These are phyloP conservation scores for Buphagus erythrorhynchus DNA, from an alignment of 2,797 vertebrate species.

Conservation along the genomic window DNA sequence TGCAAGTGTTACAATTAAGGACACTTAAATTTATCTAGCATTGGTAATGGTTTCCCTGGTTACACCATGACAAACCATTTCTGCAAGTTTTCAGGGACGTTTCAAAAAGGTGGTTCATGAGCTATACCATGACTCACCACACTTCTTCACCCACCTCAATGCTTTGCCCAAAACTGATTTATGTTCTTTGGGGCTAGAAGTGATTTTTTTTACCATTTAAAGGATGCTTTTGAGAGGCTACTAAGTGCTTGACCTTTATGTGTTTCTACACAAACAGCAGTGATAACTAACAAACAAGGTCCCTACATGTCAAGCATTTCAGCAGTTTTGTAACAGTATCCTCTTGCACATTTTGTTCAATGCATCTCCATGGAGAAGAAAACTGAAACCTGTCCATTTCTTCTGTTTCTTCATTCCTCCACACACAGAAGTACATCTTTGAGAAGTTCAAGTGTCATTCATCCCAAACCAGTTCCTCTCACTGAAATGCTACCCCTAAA, in stretches of 20 bases:
- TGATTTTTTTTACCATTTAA: neutral
- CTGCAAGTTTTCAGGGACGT: neutral
- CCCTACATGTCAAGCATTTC: neutral
- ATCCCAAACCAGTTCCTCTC: neutral
- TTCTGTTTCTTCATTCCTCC: neutral
- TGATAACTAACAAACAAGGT: neutral
- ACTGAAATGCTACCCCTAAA: neutral
- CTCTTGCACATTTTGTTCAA: neutral
- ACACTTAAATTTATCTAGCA: neutral
- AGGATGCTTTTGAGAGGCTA: neutral
- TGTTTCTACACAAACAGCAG: neutral
- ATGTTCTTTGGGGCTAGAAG: neutral
- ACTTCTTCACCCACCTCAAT: neutral
- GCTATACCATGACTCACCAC: neutral
- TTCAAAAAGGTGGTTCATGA: neutral
- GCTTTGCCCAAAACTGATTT: neutral
- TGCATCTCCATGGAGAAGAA: neutral
- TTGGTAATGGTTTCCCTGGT: neutral
- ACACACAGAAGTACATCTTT: neutral
- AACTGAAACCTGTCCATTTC: neutral
- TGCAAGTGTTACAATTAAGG: neutral
- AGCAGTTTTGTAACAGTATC: neutral
- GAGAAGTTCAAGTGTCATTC: neutral
- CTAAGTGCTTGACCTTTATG: neutral
- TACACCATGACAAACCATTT: neutral